Conservation (phyloP, 2,797 vertebrate genomes). For the Clarias pachynema region DNA sequence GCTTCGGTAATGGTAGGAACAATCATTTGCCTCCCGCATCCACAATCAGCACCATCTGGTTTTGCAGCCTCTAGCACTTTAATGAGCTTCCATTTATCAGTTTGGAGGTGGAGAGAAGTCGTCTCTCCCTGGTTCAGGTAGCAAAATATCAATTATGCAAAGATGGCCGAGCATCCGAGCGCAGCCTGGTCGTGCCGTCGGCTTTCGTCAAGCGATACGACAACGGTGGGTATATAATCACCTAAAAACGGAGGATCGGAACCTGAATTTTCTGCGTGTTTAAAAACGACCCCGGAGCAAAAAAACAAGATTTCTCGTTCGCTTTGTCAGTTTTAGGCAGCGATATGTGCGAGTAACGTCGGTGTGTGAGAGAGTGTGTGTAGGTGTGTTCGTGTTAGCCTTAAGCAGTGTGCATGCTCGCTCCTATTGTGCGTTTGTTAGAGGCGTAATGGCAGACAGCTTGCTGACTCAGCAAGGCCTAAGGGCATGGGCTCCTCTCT, state of each 20-base stretch:
- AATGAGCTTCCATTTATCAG: conserved; percentile 58
- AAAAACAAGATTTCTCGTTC: conserved; percentile 14
- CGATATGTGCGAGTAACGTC: conserved; percentile 17
- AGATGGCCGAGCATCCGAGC: conserved; percentile 4
- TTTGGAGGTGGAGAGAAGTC: conserved; percentile 45
- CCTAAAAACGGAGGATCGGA: not conserved
- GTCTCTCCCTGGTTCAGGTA: conserved; percentile 52
- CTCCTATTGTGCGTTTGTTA: conserved; percentile 54
- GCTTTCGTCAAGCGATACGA: not conserved
- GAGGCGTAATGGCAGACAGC: conserved; percentile 50
- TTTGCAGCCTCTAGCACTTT: conserved; percentile 58
- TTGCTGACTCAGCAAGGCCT: conserved; percentile 67
- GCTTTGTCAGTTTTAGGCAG: conserved; percentile 10
- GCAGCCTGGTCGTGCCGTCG: not conserved
- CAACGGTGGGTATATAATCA: not conserved
- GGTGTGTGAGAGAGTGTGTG: conserved; percentile 12
- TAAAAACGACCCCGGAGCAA: not conserved
- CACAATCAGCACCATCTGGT: conserved; percentile 63
- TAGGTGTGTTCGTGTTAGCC: conserved; percentile 28
- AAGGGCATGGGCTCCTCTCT: conserved; percentile 58
- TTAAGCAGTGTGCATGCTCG: conserved; percentile 40
- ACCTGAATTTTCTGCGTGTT: not conserved
- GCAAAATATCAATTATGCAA: conserved; percentile 51
- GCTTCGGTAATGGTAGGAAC: conserved; percentile 59
- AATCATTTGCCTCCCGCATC: conserved; percentile 61